Evolutionary conservation across 2,113 vertebrate genomes (phyloP), one percentile per base, ranked within the genome.

Genomic region (Lethenteron reissneri): DNA sequence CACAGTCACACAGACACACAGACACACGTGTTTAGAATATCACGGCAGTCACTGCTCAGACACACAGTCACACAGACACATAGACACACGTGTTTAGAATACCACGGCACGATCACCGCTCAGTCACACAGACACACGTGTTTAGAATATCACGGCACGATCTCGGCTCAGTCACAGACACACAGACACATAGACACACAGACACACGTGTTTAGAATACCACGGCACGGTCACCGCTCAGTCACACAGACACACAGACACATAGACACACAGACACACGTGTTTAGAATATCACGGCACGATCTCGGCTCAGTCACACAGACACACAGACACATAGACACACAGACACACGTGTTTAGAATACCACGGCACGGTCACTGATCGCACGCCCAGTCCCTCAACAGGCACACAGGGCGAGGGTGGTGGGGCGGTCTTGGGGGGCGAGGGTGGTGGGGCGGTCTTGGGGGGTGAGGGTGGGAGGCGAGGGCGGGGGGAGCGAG

Each of bases 201-300:
- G 11, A 69, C 11, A 17, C 21, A 41, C 14, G 41, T 41, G 41
- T 41, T 41, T 5, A 41, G 41, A 41, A 41, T 41, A 41, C 1
- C 41, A 41, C 41, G 41, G 41, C 5, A 41, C 3, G 25, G 6
- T 41, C 41, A 7, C 41, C 1, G 41, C 41, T 41, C 25, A 41
- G 4, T 41, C 25, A 41, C 25, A 12, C 17, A 12, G 11, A 68
- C 11, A 17, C 21, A 41, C 17, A 19, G 17, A 21, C 21, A 21
- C 21, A 56, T n/a, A n/a, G 62, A 73, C 9, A 62, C 70, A 72
- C 57, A 68, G 3, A 17, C 56, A 14, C 56, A 9, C n/a, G 41
- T 58, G 72, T 25, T 69, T 25, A 72, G 56, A 60, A 15, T 57
- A 15, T 17, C 15, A 56, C 62, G 71, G 64, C 72, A 57, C n/a